Percentiles rank a stretch among this genome's conserved stretches.
Conservation (phyloP, 2,888 invertebrate genomes). For the Mesorhabditis belari region DNA sequence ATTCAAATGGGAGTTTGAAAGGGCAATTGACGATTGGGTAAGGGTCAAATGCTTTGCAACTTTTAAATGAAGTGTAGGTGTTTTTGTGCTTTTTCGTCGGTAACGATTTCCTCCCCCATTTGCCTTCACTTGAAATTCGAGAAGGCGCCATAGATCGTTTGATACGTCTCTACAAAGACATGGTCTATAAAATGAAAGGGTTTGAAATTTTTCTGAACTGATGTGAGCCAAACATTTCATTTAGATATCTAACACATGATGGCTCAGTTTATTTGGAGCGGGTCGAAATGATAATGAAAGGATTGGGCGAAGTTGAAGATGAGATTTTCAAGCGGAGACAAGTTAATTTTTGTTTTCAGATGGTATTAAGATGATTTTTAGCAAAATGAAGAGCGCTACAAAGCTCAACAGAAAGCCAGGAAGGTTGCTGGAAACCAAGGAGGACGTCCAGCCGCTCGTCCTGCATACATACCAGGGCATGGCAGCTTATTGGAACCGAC, state of each 20-base stretch:
- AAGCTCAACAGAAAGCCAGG: slow-evolving; percentile 63
- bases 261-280: slow-evolving; percentile 86
- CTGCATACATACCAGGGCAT: slow-evolving; percentile 19
- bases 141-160: slow-evolving; percentile 76
- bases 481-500: slow-evolving; percentile 25
- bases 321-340: slow-evolving; percentile 90
- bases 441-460: slow-evolving; percentile 9
- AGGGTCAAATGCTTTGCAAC: neutral
- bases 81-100: slow-evolving; percentile 93
- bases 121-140: slow-evolving; percentile 89
- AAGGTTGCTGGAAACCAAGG: slow-evolving; percentile 53
- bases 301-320: slow-evolving; percentile 87
- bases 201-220: slow-evolving; percentile 5
- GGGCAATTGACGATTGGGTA: slow-evolving; percentile 94
- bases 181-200: slow-evolving; percentile 47
- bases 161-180: slow-evolving; percentile 77
- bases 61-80: slow-evolving; percentile 60
- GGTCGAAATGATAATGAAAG: slow-evolving; percentile 85
- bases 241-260: slow-evolving; percentile 80
- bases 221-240: slow-evolving; percentile 5
- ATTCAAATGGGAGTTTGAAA: slow-evolving; percentile 85
- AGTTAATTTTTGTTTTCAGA: slow-evolving; percentile 14
- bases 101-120: slow-evolving; percentile 94
- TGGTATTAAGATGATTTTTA: slow-evolving; percentile 1
- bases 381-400: slow-evolving; percentile 30